Base-by-base conservation (phyloP, 37 sponge, comb jelly and placozoan genomes). In the Mnemiopsis leidyi region DNA sequence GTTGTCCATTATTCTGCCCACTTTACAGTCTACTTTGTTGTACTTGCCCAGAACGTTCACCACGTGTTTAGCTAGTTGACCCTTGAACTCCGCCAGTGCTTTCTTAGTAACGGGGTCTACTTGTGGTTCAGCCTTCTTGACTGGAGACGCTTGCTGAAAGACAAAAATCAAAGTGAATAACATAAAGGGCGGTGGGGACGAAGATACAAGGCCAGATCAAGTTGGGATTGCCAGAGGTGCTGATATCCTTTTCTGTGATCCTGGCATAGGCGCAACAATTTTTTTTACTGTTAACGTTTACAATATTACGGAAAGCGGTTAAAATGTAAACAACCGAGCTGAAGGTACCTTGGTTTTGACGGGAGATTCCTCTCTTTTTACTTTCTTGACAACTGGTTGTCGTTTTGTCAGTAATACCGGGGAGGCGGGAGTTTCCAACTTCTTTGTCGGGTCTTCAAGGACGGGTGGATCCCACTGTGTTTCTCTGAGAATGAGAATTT, bases 11-110 rank as follows among this genome's bases (percentile, higher is more conserved):
- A 99, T 97, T 0, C 95, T 92, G 0, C 97, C 99, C 39, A 95
- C 95, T 39, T 96, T 96, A 93, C 99, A 99, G 90, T 96, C 97
- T 16, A 97, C 95, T 69, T 96, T 97, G 35, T 96, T 92, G 93
- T 99, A 96, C 26, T 96, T 95, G 36, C 96, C 95, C 31, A 99
- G 93, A 69, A 95, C 94, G 26, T 94, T 93, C 2, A 96, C 94
- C 13, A 99, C 95, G 0, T 95, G 67, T 93, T 93, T 96, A n/a
- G 99, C 90, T 1, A 85, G 90, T 23, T 38, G 48, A 25, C 38
- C 32, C 90, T 85, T 85, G 90, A 85, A 85, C 2, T 85, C 90
- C n/a, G 40, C 61, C 38, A 85, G 39, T 39, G 35, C 25, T 40
- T 40, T 85, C 61, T 85, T 85, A 3, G 90, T 23, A 0, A 61